A percentile compares a stretch with the other conserved stretches of the same genome.
phyloP scores from a whole-genome alignment of 2,797 vertebrate species.

The Chrysocyon brachyurus region DNA sequence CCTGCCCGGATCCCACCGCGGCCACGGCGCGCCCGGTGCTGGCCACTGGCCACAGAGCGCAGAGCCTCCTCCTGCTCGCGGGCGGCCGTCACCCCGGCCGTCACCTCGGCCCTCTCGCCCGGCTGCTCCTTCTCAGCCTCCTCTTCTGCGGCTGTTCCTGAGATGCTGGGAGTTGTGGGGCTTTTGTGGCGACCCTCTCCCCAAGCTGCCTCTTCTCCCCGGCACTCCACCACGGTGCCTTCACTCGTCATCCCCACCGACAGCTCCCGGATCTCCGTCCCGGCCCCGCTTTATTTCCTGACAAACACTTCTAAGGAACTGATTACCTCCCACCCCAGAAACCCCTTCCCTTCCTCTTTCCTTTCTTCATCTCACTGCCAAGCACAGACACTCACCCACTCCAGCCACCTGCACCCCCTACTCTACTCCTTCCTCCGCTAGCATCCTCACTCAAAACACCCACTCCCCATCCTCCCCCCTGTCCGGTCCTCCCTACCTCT shows the following conservation, averaged over 20 bases:
- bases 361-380: background rate
- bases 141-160: background rate
- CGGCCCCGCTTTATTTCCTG: background rate
- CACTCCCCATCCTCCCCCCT: no score
- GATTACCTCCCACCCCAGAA: background rate
- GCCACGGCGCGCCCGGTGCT: rapidly evolving
- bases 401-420: background rate
- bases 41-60: rapidly evolving
- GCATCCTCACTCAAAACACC: background rate
- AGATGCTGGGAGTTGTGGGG: background rate
- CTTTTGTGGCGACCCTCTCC: background rate
- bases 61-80: background rate
- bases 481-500: background rate
- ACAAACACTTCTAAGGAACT: background rate
- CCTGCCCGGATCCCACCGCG: rapidly evolving
- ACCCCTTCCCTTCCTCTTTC: background rate
- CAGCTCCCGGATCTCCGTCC: background rate
- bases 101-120: background rate
- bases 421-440: background rate
- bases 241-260: background rate
- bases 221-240: no score
- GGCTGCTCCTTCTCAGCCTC: background rate
- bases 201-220: background rate
- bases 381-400: background rate
- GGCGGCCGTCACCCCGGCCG: rapidly evolving